Evolutionary conservation across 2,113 vertebrate genomes (phyloP), one percentile per base, ranked within the genome.

Genomic region (Sebastes schlegelii): DNA sequence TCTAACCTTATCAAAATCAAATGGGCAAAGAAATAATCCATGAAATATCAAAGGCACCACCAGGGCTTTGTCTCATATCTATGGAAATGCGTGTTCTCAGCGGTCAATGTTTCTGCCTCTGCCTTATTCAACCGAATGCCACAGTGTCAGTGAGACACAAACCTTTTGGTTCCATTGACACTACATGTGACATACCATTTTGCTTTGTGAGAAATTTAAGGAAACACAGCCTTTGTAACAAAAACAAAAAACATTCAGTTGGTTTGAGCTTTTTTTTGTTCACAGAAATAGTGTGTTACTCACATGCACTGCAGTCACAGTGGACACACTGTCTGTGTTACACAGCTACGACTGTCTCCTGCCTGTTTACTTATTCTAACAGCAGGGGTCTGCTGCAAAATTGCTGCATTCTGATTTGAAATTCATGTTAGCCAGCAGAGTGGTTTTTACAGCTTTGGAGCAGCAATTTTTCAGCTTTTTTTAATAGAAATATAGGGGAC

Each of bases 1-100:
- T 85, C 75, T 84, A 88, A 92, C 90, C 84, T 91, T 91, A 92
- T 91, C 80, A 86, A 46, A 89, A 87, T 79, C 87, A 84, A 87
- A 91, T 78, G 69, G 86, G 54, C 61, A 74, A 73, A 79, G 83
- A 89, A 89, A 91, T 64, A 71, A 51, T 79, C 58, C 61, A 60
- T 87, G 78, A 91, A 88, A 91, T 89, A 88, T 86, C 85, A 89
- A 79, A 86, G 71, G 81, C 58, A 42, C 49, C 70, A 45, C 58
- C 58, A 42, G 62, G 46, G 83, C 78, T 86, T 83, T 85, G 82
- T 82, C 86, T 89, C 90, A 90, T 91, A 91, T 90, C 76, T 88
- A 88, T 92, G 90, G 88, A 90, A 92, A 92, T 92, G 19, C 78
- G 84, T 83, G 81, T 91, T 88, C 80, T 86, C 71, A 70, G 77